Evolutionary conservation across 2,113 vertebrate genomes (phyloP), one percentile per base, ranked within the genome.

Genomic region (Typhlomys cinereus): DNA sequence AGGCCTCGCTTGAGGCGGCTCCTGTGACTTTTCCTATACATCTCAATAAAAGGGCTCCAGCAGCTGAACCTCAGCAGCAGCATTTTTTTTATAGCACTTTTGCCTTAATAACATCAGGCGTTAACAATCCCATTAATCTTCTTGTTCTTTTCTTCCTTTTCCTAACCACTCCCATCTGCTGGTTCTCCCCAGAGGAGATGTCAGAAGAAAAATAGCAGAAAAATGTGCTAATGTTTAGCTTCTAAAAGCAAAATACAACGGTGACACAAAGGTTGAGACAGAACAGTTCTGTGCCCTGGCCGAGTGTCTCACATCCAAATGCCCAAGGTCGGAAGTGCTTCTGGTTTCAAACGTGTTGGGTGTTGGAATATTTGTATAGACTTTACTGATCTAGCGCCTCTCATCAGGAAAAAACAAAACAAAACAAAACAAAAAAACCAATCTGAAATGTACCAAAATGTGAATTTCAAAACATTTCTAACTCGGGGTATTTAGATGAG

Each of bases 151-250:
- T 62, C n/a, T 75, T 80, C 21, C 20, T 80, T 86, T 52, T 46
- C 2, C 36, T 91, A 46, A 73, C 20, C 18, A 52, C 46, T 20
- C 18, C 50, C 61, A 71, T 59, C 46, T 59, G 36, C 61, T 41
- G 4, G 62, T 84, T 84, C 71, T 46, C 57, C 54, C 31, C 27
- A 36, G 52, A 71, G 39, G 41, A 88, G 59, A n/a, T 92, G 69
- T 76, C 54, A 81, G 71, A 86, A 89, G 71, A 70, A 93, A 67
- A 87, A 34, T 75, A n/a, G 23, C 15, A 83, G 80, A 88, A 88
- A n/a, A 90, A 44, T 31, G 27, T 79, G 69, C 36, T 48, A 67
- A n/a, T 54, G 81, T 41, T 79, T 88, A 80, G 34, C 34, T 92
- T 86, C 79, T 34, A 46, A 88, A 39, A 86, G 80, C 36, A 89